A percentile compares a stretch with the other conserved stretches of the same genome.
phyloP scores from a whole-genome alignment of 1,140 invertebrate genomes.

The Danaus plexippus region DNA sequence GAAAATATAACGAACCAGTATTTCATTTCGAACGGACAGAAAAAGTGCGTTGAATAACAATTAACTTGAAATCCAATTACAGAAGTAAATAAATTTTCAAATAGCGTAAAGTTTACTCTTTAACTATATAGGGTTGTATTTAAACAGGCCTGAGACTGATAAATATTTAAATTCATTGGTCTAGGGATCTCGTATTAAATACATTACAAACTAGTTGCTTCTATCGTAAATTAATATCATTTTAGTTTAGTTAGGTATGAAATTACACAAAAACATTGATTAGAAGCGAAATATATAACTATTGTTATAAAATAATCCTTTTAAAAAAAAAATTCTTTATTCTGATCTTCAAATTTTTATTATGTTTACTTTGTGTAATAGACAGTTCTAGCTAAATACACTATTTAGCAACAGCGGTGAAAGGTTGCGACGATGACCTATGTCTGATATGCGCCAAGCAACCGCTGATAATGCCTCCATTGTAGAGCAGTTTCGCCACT shows the following conservation, averaged over 20 bases:
- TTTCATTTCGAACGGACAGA: constrained; percentile 19
- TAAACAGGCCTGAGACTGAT: background rate
- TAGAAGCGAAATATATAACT: too few relatives aligned
- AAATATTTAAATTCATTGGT: background rate
- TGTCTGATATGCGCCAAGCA: constrained; percentile 31
- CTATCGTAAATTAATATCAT: too few relatives aligned
- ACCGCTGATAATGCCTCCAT: constrained; percentile 34
- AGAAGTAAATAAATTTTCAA: constrained; percentile 21
- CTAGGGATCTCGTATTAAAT: too few relatives aligned
- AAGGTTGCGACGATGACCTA: constrained; percentile 59
- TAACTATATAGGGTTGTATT: constrained; percentile 4
- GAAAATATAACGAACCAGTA: constrained; percentile 12
- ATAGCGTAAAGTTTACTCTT: constrained; percentile 18
- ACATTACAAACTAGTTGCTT: too few relatives aligned
- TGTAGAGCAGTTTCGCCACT: constrained; percentile 59
- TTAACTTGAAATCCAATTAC: constrained; percentile 22
- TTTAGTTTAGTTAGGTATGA: too few relatives aligned
- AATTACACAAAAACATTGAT: too few relatives aligned
- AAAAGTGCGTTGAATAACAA: constrained; percentile 18
- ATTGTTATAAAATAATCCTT: too few relatives aligned
- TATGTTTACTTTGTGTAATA: too few relatives aligned
- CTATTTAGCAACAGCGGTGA: constrained; percentile 29
- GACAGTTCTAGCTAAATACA: too few relatives aligned
- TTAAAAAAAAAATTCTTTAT: too few relatives aligned
- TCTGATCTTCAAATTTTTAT: too few relatives aligned